These are phyloP conservation scores for Leptodirus hochenwartii DNA, from an alignment of 2,888 invertebrate species.

Conservation along the genomic window DNA sequence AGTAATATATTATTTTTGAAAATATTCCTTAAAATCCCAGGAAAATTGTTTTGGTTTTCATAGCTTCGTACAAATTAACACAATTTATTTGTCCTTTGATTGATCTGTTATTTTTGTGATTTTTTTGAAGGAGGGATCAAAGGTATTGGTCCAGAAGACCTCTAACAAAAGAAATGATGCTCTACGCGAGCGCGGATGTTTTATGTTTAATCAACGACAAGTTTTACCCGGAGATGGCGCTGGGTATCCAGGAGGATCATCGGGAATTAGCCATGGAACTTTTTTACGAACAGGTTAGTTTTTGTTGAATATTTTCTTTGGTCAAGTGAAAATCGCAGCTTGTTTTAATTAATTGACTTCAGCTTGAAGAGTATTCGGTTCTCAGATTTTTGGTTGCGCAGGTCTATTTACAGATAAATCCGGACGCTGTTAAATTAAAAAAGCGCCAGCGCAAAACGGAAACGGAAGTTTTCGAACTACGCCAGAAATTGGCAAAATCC, in stretches of 20 bases:
- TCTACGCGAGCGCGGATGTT: constrained; percentile 81
- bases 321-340: constrained; percentile 1
- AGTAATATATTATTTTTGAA: too few species aligned
- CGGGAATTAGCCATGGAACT: constrained; percentile 59
- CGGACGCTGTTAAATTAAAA: constrained; percentile 67
- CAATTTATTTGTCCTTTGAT: too few species aligned
- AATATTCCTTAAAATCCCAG: too few species aligned
- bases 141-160: constrained; percentile 77
- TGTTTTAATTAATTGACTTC: too few species aligned
- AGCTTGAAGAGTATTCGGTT: constrained; percentile 2
- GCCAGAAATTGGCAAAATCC: constrained; percentile 60
- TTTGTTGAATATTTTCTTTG: background rate
- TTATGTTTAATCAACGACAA: constrained; percentile 72
- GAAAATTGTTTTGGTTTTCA: too few species aligned
- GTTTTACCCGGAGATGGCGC: constrained; percentile 54
- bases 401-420: constrained; percentile 68
- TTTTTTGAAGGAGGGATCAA: constrained; percentile 66
- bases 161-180: constrained; percentile 75
- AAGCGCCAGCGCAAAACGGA: constrained; percentile 83
- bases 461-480: constrained; percentile 75
- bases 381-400: constrained; percentile 17
- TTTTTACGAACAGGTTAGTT: constrained; percentile 77
- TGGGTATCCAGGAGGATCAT: constrained; percentile 53
- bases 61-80: too few species aligned
- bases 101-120: too few species aligned